Percentiles rank a stretch among this genome's conserved stretches.
phyloP scores from a whole-genome alignment of 2,888 invertebrate species.

The Chironomus tentans region DNA sequence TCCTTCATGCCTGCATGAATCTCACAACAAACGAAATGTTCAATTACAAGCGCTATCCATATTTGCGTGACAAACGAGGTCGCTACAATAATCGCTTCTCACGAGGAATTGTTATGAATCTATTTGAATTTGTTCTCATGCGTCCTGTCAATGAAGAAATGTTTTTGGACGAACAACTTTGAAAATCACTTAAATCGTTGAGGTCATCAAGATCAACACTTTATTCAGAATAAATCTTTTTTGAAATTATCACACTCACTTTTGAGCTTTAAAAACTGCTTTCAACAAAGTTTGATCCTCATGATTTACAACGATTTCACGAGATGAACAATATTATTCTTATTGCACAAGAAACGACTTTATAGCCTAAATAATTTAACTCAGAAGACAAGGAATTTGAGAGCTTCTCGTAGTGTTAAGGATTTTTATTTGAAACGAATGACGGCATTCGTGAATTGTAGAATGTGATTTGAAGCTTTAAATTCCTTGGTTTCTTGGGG shows the following conservation, averaged over 20 bases:
- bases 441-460: no score
- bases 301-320: no score
- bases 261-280: neutral
- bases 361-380: no score
- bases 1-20: slow-evolving; percentile 86
- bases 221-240: slow-evolving; percentile 9
- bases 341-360: no score
- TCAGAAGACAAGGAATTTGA: no score
- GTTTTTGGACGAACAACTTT: slow-evolving; percentile 52
- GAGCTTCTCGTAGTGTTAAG: no score
- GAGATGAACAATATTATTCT: no score
- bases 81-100: slow-evolving; percentile 86
- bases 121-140: slow-evolving; percentile 80
- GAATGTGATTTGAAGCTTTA: no score
- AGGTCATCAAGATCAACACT: slow-evolving; percentile 16
- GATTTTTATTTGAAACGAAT: no score
- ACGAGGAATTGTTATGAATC: slow-evolving; percentile 75
- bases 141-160: slow-evolving; percentile 70
- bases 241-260: neutral
- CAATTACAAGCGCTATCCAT: slow-evolving; percentile 84
- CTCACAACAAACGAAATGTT: slow-evolving; percentile 92
- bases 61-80: slow-evolving; percentile 78
- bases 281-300: neutral
- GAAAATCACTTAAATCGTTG: slow-evolving; percentile 31
- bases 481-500: no score